Evolutionary conservation across 2,113 vertebrate genomes (phyloP).

Genomic region (Notarius quadriscutis): DNA sequence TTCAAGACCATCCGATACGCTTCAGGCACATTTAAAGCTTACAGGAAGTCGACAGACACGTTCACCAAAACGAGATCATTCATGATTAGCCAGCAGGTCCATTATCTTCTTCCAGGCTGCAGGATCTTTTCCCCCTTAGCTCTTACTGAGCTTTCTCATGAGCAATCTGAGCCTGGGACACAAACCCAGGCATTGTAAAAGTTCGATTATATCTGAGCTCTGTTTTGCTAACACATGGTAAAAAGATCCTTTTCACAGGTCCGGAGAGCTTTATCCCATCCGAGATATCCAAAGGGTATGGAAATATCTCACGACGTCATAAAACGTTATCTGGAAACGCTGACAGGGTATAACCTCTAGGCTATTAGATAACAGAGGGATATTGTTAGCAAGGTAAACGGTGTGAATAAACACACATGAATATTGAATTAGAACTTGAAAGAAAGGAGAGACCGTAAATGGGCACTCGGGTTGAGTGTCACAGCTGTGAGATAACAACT

Average conservation of each 20-base stretch:
- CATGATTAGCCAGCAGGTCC: slow-evolving; percentile 17
- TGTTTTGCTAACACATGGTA: slow-evolving; percentile 35
- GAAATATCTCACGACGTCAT: slow-evolving; percentile 18
- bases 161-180: slow-evolving; percentile 40
- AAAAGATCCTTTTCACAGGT: slow-evolving; percentile 59
- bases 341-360: not conserved
- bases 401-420: slow-evolving; percentile 59
- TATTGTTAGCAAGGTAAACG: slow-evolving; percentile 65
- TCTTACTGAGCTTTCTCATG: slow-evolving; percentile 16
- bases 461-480: slow-evolving; percentile 12
- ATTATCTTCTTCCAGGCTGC: slow-evolving; percentile 11
- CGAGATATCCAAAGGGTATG: not conserved
- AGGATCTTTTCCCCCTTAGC: not conserved
- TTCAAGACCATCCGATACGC: not conserved
- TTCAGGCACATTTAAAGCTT: not conserved
- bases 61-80: not conserved
- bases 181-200: slow-evolving; percentile 35
- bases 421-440: slow-evolving; percentile 60
- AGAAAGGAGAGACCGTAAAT: slow-evolving; percentile 55
- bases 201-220: slow-evolving; percentile 40
- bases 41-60: not conserved
- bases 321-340: not conserved
- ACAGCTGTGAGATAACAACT: not conserved
- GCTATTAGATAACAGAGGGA: not conserved
- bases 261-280: slow-evolving; percentile 35